A percentile compares a stretch with the other conserved stretches of the same genome.
Evolutionary conservation across 1,140 invertebrate species (phyloP).

Genomic region (Platyscapa corneri): DNA sequence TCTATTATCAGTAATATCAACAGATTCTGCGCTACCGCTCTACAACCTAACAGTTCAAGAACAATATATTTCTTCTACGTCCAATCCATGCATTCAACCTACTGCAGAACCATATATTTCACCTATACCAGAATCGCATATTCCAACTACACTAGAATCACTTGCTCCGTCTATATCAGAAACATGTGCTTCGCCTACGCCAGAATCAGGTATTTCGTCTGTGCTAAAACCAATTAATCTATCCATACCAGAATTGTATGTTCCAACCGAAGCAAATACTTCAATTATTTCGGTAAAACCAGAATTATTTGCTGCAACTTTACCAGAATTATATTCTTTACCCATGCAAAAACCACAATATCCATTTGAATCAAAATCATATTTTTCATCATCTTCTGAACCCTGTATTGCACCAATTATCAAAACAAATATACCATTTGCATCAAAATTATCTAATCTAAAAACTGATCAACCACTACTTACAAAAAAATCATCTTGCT

Average conservation of each 20-base stretch:
- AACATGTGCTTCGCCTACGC: neutral
- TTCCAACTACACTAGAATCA: neutral
- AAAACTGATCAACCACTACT: neutral
- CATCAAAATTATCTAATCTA: neutral
- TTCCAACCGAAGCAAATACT: too few species aligned
- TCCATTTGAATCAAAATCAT: neutral
- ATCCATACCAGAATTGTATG: neutral
- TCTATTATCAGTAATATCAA: neutral
- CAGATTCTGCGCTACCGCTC: neutral
- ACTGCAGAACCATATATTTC: neutral
- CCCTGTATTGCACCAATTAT: neutral
- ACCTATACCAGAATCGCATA: neutral
- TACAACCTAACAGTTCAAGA: neutral
- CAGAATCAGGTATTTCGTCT: too few species aligned
- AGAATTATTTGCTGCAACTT: neutral
- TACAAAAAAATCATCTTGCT: neutral
- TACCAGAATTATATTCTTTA: too few species aligned
- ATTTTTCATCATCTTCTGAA: neutral
- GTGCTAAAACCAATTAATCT: too few species aligned
- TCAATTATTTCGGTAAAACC: neutral
- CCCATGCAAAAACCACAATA: too few species aligned
- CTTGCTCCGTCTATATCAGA: neutral
- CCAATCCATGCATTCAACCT: neutral
- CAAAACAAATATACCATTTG: neutral
- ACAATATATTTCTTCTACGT: neutral